phyloP scores from a whole-genome alignment of 2,113 vertebrate genomes.

The Chascanopsetta lugubris region DNA sequence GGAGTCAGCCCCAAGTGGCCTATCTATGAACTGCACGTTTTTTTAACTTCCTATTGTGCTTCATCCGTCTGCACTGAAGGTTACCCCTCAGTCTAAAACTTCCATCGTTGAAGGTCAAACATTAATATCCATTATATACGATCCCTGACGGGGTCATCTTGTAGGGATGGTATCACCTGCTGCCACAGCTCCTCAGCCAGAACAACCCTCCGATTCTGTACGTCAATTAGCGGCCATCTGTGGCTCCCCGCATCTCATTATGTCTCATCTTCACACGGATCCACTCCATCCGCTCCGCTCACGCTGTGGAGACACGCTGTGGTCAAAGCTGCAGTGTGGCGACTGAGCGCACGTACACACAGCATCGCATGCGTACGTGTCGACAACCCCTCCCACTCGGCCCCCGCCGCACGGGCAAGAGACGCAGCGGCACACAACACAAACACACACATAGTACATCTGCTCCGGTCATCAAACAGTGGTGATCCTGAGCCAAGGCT shows the following conservation, averaged over 20 bases:
- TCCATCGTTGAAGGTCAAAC: constrained; percentile 60
- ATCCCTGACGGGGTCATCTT: constrained; percentile 39
- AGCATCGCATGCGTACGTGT: constrained; percentile 37
- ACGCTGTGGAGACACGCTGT: constrained; percentile 31
- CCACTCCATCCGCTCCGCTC: constrained; percentile 52
- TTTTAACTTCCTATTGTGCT: too few species aligned
- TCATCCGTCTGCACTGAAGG: too few species aligned
- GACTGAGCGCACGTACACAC: constrained; percentile 9
- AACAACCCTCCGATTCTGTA: constrained; percentile 59
- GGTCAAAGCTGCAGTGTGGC: constrained; percentile 14
- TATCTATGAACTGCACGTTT: too few species aligned
- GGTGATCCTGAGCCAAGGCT: constrained; percentile 50
- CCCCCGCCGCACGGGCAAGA: background rate
- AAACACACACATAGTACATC: constrained; percentile 25
- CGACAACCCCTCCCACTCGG: constrained; percentile 14
- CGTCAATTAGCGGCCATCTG: constrained; percentile 64
- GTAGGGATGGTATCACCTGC: constrained; percentile 46
- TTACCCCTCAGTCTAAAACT: too few species aligned
- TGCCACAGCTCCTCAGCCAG: constrained; percentile 45
- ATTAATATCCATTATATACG: constrained; percentile 45
- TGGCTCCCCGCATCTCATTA: constrained; percentile 63
- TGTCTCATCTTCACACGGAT: constrained; percentile 62
- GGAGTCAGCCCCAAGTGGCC: too few species aligned
- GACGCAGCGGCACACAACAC: constrained; percentile 21
- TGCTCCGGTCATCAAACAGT: constrained; percentile 51